Evolutionary conservation across 2,113 vertebrate genomes (phyloP).

Genomic region (Solea solea): DNA sequence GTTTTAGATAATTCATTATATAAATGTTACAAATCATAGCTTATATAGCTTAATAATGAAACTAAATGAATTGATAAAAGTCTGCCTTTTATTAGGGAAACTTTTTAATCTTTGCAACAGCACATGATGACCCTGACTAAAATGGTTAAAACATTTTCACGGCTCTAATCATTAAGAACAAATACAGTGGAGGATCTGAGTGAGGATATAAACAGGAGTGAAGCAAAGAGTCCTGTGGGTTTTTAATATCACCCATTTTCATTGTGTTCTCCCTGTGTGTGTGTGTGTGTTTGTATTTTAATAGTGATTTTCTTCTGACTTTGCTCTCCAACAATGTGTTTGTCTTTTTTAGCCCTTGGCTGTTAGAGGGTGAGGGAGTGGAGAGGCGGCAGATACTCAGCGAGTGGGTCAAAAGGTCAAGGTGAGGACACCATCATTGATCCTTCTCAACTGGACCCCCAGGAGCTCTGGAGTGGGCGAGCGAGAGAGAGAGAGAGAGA

Average conservation of each 20-base stretch:
- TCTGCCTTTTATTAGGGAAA: background rate
- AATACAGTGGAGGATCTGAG: constrained; percentile 21
- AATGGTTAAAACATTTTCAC: constrained; percentile 24
- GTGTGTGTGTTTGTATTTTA: no score
- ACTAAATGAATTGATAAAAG: constrained; percentile 9
- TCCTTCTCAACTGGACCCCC: constrained; percentile 44
- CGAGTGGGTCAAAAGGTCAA: constrained; percentile 51
- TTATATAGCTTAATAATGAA: no score
- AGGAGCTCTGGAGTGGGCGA: constrained; percentile 20
- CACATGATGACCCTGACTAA: constrained; percentile 32
- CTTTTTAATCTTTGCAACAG: constrained; percentile 14
- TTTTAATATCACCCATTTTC: background rate
- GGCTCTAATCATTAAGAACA: constrained; percentile 34
- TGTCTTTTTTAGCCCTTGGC: constrained; percentile 9
- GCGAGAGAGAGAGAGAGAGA: background rate
- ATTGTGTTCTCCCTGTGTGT: no score
- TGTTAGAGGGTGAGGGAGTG: constrained; percentile 27
- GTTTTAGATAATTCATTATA: no score
- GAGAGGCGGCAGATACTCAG: constrained; percentile 26
- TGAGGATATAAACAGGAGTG: constrained; percentile 20
- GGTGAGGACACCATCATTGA: constrained; percentile 45
- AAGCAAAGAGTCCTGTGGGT: constrained; percentile 23
- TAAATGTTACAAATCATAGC: no score
- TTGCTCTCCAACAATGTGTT: background rate
- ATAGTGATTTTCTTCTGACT: constrained; percentile 14